Base-by-base conservation (phyloP, 2,113 vertebrate species). In the Megaceryle maxima region DNA sequence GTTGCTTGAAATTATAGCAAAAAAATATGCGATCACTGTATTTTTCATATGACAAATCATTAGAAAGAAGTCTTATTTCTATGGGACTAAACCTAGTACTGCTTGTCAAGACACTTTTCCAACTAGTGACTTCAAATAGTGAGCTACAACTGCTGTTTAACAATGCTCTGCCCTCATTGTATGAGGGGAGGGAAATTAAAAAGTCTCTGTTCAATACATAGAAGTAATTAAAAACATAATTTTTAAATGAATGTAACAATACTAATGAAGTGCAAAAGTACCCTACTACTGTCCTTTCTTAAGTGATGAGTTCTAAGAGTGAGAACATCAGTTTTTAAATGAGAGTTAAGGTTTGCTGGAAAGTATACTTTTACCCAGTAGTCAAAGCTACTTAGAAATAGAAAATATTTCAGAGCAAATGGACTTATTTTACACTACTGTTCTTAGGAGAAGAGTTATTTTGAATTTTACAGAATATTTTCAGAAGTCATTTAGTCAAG, bases 151-250 rank as follows among this genome's bases (percentile, higher is more conserved):
- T 83, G 10, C 31, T 74, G 22, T 84, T 75, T 68, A 81, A n/a
- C 0, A 1, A 25, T 46, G 13, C 10, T 80, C 33, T 37, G 25
- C 10, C 8, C 19, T 92, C n/a, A 46, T 7, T 78, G 6, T 39
- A 9, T 29, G 25, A 48, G 3, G 5, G 2, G 7, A 80, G 11
- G 21, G 12, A 70, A 83, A 64, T 4, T 1, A 41, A 75, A 39
- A 43, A 24, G 2, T 25, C 11, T 81, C 10, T 50, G 3, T 50
- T 84, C 0, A 0, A 39, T 66, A 17, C 8, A 50, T 25, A 57
- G 7, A 10, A 86, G 25, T 78, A 0, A 31, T 64, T 67, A 4
- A 81, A 88, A 70, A 13, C 2, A 28, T 28, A 0, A 16, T 50
- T 92, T 88, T 5, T 31, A 86, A 90, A 69, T 57, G 0, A 69